These are phyloP conservation scores for Vulpes ferrilata DNA, from an alignment of 2,113 vertebrate species.

Conservation along the genomic window DNA sequence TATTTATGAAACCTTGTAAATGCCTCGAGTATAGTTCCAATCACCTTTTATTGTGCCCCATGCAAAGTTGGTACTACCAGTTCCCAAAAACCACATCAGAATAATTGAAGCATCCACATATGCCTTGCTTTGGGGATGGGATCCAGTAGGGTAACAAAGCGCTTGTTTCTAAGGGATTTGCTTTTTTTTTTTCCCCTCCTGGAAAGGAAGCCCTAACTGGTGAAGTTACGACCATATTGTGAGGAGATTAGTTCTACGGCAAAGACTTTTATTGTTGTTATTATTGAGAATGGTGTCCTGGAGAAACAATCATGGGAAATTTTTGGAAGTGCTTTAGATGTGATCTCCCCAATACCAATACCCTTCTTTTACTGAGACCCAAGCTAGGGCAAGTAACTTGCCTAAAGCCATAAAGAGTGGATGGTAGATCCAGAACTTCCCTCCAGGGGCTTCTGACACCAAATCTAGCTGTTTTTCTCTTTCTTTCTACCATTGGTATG, in stretches of 20 bases:
- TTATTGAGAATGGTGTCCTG: conserved; percentile 3
- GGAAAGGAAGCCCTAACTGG: conserved; percentile 7
- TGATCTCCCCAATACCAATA: not conserved
- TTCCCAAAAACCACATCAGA: conserved; percentile 26
- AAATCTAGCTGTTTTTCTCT: conserved; percentile 1
- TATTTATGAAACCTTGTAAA: conserved; percentile 16
- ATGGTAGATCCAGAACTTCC: not conserved
- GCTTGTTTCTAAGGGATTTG: not conserved
- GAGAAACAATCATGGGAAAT: not conserved
- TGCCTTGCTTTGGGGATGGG: not conserved
- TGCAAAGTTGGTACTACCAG: not conserved
- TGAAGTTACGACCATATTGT: conserved; percentile 32
- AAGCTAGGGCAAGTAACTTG: conserved; percentile 21
- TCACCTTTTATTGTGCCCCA: not conserved
- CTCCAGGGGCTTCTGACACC: not conserved
- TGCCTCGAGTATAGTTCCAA: not conserved
- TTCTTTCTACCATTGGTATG: not conserved
- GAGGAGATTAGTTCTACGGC: conserved; percentile 23
- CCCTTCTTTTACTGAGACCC: not conserved
- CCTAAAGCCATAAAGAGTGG: not conserved
- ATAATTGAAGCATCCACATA: not conserved
- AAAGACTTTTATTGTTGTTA: not conserved
- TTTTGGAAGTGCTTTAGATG: conserved; percentile 35
- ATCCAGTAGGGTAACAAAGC: not conserved
- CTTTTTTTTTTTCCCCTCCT: not conserved